phyloP scores from a whole-genome alignment of 2,113 vertebrate genomes.

The Cygnus buccinator region DNA sequence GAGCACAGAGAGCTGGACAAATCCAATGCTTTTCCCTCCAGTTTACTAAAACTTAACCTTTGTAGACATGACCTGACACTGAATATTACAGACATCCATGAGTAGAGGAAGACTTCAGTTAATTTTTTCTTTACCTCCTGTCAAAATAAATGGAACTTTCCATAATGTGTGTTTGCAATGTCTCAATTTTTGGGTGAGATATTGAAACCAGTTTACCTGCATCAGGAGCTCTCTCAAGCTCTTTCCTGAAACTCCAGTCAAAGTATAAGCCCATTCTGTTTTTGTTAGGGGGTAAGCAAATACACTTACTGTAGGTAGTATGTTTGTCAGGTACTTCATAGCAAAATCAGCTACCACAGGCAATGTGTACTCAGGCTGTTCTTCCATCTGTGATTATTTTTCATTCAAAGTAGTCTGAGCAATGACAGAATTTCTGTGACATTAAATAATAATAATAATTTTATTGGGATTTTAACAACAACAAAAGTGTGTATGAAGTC shows the following conservation, averaged over 20 bases:
- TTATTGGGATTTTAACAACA: background rate
- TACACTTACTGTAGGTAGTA: too few species aligned
- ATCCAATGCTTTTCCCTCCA: background rate
- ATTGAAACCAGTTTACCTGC: background rate
- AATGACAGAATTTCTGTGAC: background rate
- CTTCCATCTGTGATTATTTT: background rate
- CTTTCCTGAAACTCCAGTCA: background rate
- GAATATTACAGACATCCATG: slow-evolving; percentile 14
- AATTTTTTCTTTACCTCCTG: background rate
- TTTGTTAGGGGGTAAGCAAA: background rate
- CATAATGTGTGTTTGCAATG: background rate
- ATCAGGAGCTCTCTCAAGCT: background rate
- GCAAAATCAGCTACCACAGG: background rate
- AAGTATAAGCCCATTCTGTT: background rate
- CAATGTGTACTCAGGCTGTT: background rate
- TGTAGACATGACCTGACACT: background rate
- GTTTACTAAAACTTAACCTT: slow-evolving; percentile 1
- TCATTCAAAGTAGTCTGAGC: background rate
- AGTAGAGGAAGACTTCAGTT: background rate
- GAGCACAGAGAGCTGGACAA: slow-evolving; percentile 5
- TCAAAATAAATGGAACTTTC: background rate
- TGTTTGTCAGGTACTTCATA: background rate
- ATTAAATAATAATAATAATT: background rate
- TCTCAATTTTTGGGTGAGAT: background rate
- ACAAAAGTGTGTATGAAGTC: background rate